Evolutionary conservation across 2,113 vertebrate species (phyloP), one percentile per base, ranked within the genome.

Genomic region (Columba janthina): DNA sequence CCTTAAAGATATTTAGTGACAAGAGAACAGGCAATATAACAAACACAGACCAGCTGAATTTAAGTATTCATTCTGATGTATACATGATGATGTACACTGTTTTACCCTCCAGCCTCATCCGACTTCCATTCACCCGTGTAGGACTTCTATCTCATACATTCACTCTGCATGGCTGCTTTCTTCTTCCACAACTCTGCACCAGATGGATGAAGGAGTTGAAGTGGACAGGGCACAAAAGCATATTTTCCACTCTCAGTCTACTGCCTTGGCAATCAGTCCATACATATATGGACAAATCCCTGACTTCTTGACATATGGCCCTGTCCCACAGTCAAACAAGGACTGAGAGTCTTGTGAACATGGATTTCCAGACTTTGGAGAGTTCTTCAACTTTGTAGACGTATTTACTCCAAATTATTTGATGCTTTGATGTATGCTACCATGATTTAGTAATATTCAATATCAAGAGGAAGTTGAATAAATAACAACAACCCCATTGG

Each of bases 111-210:
- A 66, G n/a, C 8, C 6, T 44, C 24, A 54, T 54, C n/a, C 42
- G 4, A 7, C 15, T 67, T 79, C 42, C 17, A 72, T 25, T 29
- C 5, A 60, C 3, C 10, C 24, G 34, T 79, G 14, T 8, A 67
- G 26, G 38, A 66, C 46, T 50, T 4, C 0, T 16, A 21, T 12
- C n/a, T 56, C n/a, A 60, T 3, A 1, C 0, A 0, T 50, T 87
- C 62, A 9, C 21, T 81, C 14, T 80, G 29, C 12, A 70, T 15
- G 34, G 6, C 5, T 66, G 72, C 20, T 38, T 83, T 85, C 31
- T 46, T 71, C 36, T 79, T 80, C 28, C 40, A 44, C 15, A 70
- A 2, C 31, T 77, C 58, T 73, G 34, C 11, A 70, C 19, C 9
- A 48, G 12, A 56, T 26, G 20, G 32, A 34, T 42, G 14, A 58